Conservation (phyloP, 1,140 invertebrate species). For the Drosophila mayri region DNA sequence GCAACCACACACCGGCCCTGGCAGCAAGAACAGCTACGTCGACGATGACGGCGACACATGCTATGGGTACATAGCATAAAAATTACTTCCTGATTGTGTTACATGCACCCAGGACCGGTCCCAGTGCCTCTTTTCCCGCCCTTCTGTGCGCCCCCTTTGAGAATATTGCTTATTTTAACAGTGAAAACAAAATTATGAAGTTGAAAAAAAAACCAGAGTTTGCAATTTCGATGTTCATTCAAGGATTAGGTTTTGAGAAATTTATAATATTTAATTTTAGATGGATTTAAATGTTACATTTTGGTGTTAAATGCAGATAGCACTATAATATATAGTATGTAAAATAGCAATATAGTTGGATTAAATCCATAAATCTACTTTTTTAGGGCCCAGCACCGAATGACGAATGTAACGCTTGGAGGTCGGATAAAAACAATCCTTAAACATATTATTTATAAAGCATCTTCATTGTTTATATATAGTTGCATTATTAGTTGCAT, state of each 20-base stretch:
- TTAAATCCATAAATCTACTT: no score
- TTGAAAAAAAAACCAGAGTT: no score
- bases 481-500: no score
- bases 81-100: slow-evolving; percentile 75
- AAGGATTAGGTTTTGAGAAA: background rate
- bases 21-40: slow-evolving; percentile 39
- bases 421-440: no score
- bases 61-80: slow-evolving; percentile 66
- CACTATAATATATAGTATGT: no score
- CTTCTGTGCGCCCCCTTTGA: slow-evolving; percentile 15
- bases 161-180: slow-evolving; percentile 56
- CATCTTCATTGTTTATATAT: no score
- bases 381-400: no score
- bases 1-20: slow-evolving; percentile 19
- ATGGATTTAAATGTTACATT: background rate
- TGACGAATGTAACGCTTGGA: no score
- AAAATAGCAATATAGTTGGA: no score
- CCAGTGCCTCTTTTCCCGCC: slow-evolving; percentile 11
- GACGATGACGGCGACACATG: slow-evolving; percentile 71
- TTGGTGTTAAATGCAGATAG: background rate
- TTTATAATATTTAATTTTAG: background rate
- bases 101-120: slow-evolving; percentile 69
- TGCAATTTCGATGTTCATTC: background rate
- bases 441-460: no score
- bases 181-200: background rate